These are phyloP conservation scores for Lithophane ornitopus DNA, from an alignment of 2,888 invertebrate genomes.

Conservation along the genomic window DNA sequence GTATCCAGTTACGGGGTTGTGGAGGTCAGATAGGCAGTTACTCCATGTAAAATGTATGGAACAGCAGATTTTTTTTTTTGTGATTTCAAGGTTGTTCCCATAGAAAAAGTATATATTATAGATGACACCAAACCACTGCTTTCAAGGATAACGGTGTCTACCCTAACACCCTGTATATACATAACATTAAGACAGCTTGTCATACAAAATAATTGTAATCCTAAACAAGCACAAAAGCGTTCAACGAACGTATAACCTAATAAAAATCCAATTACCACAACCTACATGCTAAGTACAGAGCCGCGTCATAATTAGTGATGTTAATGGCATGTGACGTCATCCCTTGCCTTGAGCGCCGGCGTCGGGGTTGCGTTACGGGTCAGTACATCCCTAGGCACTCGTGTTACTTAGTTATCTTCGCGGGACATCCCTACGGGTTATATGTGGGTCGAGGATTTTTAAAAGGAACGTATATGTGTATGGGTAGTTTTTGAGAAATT, in stretches of 20 bases:
- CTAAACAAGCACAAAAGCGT: conserved; percentile 19
- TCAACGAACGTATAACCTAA: conserved; percentile 34
- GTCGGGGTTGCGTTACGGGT: conserved; percentile 45
- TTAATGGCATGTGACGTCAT: conserved; percentile 55
- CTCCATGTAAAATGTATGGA: too few relatives aligned
- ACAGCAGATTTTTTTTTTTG: too few relatives aligned
- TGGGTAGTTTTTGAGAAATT: not conserved
- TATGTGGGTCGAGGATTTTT: conserved; percentile 44
- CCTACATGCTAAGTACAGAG: conserved; percentile 25
- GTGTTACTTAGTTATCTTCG: conserved; percentile 53
- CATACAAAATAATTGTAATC: not conserved
- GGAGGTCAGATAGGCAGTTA: too few relatives aligned
- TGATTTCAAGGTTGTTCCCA: too few relatives aligned
- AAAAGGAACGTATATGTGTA: not conserved
- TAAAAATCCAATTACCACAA: conserved; percentile 45
- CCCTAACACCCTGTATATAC: too few relatives aligned
- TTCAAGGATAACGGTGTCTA: too few relatives aligned
- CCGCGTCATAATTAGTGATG: conserved; percentile 49
- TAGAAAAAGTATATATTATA: too few relatives aligned
- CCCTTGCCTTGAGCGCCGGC: conserved; percentile 35
- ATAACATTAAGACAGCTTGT: not conserved
- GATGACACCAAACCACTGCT: too few relatives aligned
- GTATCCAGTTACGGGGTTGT: too few relatives aligned
- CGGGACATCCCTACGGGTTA: conserved; percentile 42
- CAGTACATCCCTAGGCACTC: conserved; percentile 51